Evolutionary conservation across 1,140 invertebrate genomes (phyloP), one percentile per base, ranked within the genome.

Genomic region (Diprion similis): DNA sequence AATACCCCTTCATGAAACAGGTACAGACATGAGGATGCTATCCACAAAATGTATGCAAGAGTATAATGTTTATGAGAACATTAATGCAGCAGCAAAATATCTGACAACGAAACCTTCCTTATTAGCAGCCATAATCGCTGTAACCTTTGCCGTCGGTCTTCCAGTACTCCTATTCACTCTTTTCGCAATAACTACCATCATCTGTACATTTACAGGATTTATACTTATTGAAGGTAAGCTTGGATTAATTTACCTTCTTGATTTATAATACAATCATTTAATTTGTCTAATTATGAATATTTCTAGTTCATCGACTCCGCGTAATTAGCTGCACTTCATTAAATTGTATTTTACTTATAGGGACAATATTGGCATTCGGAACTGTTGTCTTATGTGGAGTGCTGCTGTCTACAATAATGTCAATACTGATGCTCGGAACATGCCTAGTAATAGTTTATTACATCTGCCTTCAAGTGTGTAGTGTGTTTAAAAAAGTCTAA

Each of bases 181-280:
- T 17, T 74, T 77, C 47, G 73, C 76, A 3, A 46, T 74, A 11
- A 72, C 72, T 11, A 74, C 72, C 19, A 71, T 77, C 1, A 73
- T 71, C 47, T 77, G 74, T 68, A 73, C 73, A 48, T 72, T 77
- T 46, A 74, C 73, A 37, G 71, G 73, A 19, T 74, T 77, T 66
- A 71, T 77, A 64, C 19, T 77, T 15, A 69, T 77, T 13, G 67
- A 74, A 72, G 73, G 76, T 77, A 69, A 13, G 51, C 18, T 13
- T 19, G 11, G 19, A 48, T n/a, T 24, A 10, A 45, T 71, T 11
- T 11, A 51, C 59, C 8, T 46, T 46, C 13, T 11, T 37, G 46
- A 70, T 9, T n/a, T 7, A n/a, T 18, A 37, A 65, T 19, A 24
- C 11, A 17, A 66, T 66, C 13, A 46, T 24, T 66, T 72, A 17